These are phyloP conservation scores for Muraenolepis orangiensis DNA, from an alignment of 2,797 vertebrate species.

Conservation along the genomic window DNA sequence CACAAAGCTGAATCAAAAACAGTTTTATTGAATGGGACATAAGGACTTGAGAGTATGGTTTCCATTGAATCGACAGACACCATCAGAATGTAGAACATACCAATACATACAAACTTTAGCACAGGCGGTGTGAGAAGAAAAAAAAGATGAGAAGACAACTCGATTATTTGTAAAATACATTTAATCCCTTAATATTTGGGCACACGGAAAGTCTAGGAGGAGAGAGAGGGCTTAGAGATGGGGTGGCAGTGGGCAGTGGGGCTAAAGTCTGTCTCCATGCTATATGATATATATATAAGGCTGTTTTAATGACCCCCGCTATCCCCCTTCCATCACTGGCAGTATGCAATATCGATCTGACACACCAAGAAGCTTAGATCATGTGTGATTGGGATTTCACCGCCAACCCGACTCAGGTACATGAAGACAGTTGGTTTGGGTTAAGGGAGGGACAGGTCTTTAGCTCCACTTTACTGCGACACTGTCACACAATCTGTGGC, in stretches of 20 bases:
- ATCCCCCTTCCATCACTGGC: no score
- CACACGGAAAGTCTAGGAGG: conserved; percentile 62
- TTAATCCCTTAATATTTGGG: conserved; percentile 78
- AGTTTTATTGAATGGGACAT: neutral
- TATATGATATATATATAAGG: neutral
- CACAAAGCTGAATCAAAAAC: neutral
- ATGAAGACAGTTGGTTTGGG: neutral
- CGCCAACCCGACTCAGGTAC: no score
- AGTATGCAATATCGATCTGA: no score
- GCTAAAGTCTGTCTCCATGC: conserved; percentile 1
- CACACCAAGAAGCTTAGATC: no score
- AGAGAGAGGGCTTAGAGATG: conserved; percentile 36
- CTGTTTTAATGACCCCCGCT: neutral
- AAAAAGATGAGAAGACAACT: conserved; percentile 19
- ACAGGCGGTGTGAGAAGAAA: neutral
- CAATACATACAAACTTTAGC: neutral
- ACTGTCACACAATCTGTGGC: conserved; percentile 48
- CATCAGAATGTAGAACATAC: neutral
- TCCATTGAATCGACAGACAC: neutral
- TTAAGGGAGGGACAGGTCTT: neutral
- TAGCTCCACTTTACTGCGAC: neutral
- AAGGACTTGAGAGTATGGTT: neutral
- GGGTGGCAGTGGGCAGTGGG: conserved; percentile 38
- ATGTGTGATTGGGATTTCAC: no score
- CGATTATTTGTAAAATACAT: conserved; percentile 78